phyloP scores from a whole-genome alignment of 2,888 invertebrate genomes.

The Catonia carolina region DNA sequence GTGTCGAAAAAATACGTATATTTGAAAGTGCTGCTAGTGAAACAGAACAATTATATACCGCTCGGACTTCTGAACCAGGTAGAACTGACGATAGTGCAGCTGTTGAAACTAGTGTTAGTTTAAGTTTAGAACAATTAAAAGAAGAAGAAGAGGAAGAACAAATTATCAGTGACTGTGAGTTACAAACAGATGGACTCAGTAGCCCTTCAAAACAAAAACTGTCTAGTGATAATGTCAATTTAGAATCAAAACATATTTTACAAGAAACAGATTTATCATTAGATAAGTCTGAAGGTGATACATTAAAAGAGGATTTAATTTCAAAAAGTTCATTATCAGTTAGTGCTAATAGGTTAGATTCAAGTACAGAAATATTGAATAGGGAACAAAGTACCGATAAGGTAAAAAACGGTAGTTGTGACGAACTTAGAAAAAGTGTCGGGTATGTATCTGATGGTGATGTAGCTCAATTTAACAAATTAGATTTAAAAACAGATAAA shows the following conservation, averaged over 20 bases:
- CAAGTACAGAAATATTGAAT: neutral
- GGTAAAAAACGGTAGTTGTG: too few species aligned
- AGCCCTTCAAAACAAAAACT: neutral
- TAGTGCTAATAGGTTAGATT: neutral
- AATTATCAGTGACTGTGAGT: conserved; percentile 8
- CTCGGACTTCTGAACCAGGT: conserved; percentile 1
- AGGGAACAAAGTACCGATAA: too few species aligned
- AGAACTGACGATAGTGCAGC: conserved; percentile 29
- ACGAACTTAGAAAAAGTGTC: too few species aligned
- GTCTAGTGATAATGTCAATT: too few species aligned
- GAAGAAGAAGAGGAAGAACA: conserved; percentile 17
- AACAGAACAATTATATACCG: neutral
- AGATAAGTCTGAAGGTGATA: conserved; percentile 2
- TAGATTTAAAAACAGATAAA: too few species aligned
- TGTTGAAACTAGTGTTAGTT: conserved; percentile 26
- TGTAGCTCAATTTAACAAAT: too few species aligned
- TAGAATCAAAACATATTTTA: conserved; percentile 3
- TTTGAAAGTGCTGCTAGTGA: conserved; percentile 8
- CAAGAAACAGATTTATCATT: neutral
- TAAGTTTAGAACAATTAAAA: conserved; percentile 17
- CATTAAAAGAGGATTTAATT: neutral
- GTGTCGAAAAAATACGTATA: neutral
- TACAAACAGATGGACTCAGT: neutral
- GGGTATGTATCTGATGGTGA: too few species aligned
- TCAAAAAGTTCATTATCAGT: neutral